phyloP scores from a whole-genome alignment of 2,888 invertebrate species.

The Megastigmus dorsalis region DNA sequence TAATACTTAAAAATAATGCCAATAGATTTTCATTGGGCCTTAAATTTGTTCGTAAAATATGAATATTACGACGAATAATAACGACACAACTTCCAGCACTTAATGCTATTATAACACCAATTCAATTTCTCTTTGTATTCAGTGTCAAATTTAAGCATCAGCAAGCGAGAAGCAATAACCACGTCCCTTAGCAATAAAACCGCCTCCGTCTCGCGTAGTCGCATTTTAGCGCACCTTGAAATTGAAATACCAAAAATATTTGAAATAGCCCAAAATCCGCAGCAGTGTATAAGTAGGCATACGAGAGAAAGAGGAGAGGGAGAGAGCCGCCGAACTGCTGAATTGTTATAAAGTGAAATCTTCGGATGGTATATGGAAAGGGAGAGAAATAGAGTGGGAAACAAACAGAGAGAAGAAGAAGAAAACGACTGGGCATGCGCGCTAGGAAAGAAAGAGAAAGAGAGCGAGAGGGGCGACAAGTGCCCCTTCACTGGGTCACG shows the following conservation, averaged over 20 bases:
- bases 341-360: conserved; percentile 22
- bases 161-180: no score
- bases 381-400: neutral
- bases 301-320: no score
- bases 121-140: neutral
- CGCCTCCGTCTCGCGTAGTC: no score
- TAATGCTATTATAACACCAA: neutral
- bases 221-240: conserved; percentile 7
- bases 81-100: no score
- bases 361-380: neutral
- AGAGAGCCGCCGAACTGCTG: no score
- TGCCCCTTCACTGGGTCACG: no score
- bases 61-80: no score
- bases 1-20: no score
- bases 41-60: neutral
- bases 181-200: neutral
- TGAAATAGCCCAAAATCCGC: conserved; percentile 12
- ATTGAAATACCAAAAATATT: conserved; percentile 37
- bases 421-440: neutral
- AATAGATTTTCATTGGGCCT: no score
- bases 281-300: no score
- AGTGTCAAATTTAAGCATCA: neutral
- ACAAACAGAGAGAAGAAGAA: no score
- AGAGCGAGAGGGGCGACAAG: no score
- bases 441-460: neutral